Percentiles rank a stretch among this genome's conserved stretches.
These are phyloP conservation scores for Taenioides sp. DNA, from an alignment of 2,797 vertebrate species.

Conservation along the genomic window DNA sequence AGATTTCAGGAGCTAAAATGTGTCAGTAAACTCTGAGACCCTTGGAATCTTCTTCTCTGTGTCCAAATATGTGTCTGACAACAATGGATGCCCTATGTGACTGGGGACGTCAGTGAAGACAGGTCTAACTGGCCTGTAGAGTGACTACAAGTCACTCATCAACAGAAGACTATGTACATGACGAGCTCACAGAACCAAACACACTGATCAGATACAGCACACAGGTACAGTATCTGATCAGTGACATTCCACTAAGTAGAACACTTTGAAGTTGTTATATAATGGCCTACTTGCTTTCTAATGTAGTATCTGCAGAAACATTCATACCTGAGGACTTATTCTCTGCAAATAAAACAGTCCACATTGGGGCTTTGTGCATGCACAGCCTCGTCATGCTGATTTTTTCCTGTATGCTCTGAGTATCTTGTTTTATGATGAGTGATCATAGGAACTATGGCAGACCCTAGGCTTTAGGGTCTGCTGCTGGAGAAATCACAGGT, in stretches of 20 bases:
- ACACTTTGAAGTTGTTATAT: not conserved
- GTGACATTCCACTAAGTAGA: conserved; percentile 28
- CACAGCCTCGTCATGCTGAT: not conserved
- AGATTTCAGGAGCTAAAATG: conserved; percentile 1
- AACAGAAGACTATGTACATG: not conserved
- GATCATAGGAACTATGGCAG: not conserved
- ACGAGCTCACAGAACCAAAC: conserved; percentile 29
- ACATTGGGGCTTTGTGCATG: not conserved
- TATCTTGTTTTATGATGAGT: not conserved
- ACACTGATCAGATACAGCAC: too few species aligned
- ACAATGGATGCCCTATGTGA: not conserved
- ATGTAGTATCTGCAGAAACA: not conserved
- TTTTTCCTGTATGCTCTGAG: not conserved
- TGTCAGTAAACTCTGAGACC: not conserved
- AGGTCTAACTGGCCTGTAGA: not conserved
- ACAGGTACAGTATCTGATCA: conserved; percentile 14
- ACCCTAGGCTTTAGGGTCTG: not conserved
- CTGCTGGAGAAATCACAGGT: not conserved
- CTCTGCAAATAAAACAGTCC: not conserved
- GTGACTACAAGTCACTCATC: conserved; percentile 1
- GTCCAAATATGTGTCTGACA: not conserved
- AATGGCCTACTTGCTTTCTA: not conserved
- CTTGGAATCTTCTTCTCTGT: not conserved
- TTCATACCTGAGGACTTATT: not conserved
- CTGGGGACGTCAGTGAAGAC: conserved; percentile 14